Percentiles rank a stretch among this genome's conserved stretches.
phyloP scores from a whole-genome alignment of 2,113 vertebrate genomes.

The Trichechus manatus region DNA sequence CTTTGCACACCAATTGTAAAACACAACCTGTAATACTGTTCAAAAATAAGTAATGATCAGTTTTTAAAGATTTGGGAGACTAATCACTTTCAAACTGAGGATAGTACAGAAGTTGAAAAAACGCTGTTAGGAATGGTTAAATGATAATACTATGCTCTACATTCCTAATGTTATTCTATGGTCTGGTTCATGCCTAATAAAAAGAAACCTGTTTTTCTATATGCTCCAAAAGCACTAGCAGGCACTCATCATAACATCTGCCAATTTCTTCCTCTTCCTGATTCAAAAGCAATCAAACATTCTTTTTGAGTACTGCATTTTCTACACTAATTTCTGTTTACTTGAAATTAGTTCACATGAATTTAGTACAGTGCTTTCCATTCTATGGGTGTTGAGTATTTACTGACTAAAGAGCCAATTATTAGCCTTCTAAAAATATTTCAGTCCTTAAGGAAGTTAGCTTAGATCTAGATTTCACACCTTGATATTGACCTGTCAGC shows the following conservation, averaged over 20 bases:
- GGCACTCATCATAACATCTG: conserved; percentile 7
- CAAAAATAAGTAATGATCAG: conserved; percentile 15
- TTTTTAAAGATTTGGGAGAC: conserved; percentile 27
- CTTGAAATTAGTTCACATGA: conserved; percentile 20
- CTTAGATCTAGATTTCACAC: conserved; percentile 54
- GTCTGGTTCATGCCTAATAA: not conserved
- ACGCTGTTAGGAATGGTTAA: not conserved
- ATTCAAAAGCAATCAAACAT: conserved; percentile 34
- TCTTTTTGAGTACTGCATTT: not conserved
- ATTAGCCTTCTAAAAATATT: conserved; percentile 59
- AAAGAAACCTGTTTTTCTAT: conserved; percentile 28
- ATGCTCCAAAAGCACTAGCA: conserved; percentile 49
- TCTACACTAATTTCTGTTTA: conserved; percentile 42
- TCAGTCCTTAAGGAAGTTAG: conserved; percentile 30
- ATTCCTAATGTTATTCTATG: conserved; percentile 6
- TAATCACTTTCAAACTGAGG: conserved; percentile 35
- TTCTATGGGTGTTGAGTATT: not conserved
- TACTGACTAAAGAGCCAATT: conserved; percentile 24
- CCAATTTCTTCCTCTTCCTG: not conserved
- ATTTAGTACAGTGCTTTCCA: conserved; percentile 18
- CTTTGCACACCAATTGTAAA: conserved; percentile 26
- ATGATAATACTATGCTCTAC: not conserved
- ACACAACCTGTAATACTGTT: not conserved
- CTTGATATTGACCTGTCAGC: conserved; percentile 40
- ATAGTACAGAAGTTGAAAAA: conserved; percentile 41